Base-by-base conservation (phyloP, 2,888 invertebrate species). In the Pseudococcus jackbeardsleyi region DNA sequence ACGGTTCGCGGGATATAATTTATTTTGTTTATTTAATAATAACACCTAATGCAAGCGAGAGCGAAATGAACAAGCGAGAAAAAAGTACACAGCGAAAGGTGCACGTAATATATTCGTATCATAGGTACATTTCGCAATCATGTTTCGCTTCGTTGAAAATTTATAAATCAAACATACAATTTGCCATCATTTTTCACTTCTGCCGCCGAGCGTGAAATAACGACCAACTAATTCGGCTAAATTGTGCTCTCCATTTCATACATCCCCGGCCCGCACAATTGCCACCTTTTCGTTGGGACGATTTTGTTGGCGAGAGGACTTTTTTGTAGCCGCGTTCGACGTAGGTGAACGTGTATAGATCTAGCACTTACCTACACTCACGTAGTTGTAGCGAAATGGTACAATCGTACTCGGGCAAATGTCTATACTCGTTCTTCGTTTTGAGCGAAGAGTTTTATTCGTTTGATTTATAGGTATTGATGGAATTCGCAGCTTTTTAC, bases 151-250 rank as follows among this genome's bases (percentile, higher is more conserved):
- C 77, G 77, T 77, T 77, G 77, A 77, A 77, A 77, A 77, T 77
- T 77, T 77, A 77, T 77, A 77, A 77, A 77, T 77, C 77, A 77
- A 77, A 77, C 77, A 77, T 17, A 33, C 77, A 77, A 77, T 77
- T 77, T 77, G 77, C 77, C 11, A 77, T 77, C 77, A 77, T 77
- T 77, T 77, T 77, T 77, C 77, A 77, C 77, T 77, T 77, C 77
- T 77, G 77, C 77, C 39, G 22, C 77, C 77, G 77, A 77, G 77
- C 77, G 77, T 77, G 77, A 77, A 77, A 77, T 77, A 77, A 77
- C 77, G 77, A 77, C 77, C 77, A 33, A 77, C 77, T 77, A 77
- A 77, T 77, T 77, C 77, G 77, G 7, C 77, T 77, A 39, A 77
- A 77, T 77, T 77, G 77, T 39, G 77, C 77, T 77, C 77, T 77